Percentiles rank a stretch among this genome's conserved stretches.
phyloP scores from a whole-genome alignment of 2,797 vertebrate species.

The Dicrostonyx torquatus region DNA sequence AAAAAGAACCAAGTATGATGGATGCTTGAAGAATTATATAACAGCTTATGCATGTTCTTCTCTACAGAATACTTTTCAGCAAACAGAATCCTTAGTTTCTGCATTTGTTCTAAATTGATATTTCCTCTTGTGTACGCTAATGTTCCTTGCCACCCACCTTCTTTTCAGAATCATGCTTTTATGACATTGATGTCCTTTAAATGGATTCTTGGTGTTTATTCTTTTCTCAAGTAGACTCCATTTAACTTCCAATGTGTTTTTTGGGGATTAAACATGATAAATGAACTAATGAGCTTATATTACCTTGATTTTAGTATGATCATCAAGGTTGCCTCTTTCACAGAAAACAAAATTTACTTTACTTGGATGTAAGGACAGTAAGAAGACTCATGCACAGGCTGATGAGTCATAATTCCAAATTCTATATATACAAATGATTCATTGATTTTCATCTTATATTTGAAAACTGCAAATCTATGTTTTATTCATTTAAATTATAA shows the following conservation, averaged over 20 bases:
- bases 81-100: background rate
- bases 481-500: constrained; percentile 15
- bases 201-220: background rate
- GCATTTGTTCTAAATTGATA: background rate
- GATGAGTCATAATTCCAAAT: constrained; percentile 4
- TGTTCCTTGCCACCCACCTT: background rate
- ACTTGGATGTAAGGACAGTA: background rate
- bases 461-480: background rate
- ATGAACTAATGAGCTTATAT: constrained; percentile 10
- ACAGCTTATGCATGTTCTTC: background rate
- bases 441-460: constrained; percentile 37
- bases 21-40: background rate
- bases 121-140: background rate
- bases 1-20: background rate
- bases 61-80: background rate
- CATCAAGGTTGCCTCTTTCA: background rate
- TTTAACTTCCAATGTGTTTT: constrained; percentile 6
- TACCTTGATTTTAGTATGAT: constrained; percentile 23
- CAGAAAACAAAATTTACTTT: background rate
- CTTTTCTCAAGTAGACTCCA: background rate
- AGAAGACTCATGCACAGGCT: background rate
- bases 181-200: background rate
- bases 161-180: background rate
- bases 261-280: background rate
- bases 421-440: constrained; percentile 44